Conservation (phyloP, 2,113 vertebrate species). For the Pachypanchax playfairii region DNA sequence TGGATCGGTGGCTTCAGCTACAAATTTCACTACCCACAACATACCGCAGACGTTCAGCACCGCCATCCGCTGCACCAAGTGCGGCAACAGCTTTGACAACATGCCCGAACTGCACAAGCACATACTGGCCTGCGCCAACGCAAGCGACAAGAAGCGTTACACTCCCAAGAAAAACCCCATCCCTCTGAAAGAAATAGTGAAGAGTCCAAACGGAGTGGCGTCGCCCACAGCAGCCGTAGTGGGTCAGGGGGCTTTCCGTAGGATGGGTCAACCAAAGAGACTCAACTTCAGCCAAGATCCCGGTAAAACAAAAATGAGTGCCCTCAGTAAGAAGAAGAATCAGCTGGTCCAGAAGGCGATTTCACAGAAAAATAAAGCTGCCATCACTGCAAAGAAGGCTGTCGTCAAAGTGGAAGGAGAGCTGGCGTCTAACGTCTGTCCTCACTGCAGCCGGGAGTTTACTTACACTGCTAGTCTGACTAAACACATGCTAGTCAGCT, state of each 20-base stretch:
- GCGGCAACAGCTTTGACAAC: conserved; percentile 96
- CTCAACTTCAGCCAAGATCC: conserved; percentile 92
- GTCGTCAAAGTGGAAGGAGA: conserved; percentile 70
- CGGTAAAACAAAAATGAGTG: conserved; percentile 87
- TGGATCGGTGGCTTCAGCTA: conserved; percentile 90
- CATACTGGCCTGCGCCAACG: conserved; percentile 92
- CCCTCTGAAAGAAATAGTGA: conserved; percentile 90
- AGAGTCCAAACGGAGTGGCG: conserved; percentile 85
- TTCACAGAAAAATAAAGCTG: conserved; percentile 88
- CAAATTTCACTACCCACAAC: conserved; percentile 98
- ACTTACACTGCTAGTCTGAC: conserved; percentile 93
- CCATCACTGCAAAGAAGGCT: conserved; percentile 84
- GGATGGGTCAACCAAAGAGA: conserved; percentile 95
- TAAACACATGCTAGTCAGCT: conserved; percentile 91
- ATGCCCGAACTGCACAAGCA: conserved; percentile 98
- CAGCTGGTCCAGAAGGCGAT: conserved; percentile 96
- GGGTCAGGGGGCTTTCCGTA: conserved; percentile 85
- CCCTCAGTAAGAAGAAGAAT: conserved; percentile 93
- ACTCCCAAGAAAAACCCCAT: conserved; percentile 99
- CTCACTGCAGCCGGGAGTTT: conserved; percentile 91
- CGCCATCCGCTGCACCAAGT: conserved; percentile 98
- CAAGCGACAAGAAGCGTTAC: conserved; percentile 96
- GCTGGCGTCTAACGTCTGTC: conserved; percentile 85
- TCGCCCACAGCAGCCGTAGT: conserved; percentile 63
- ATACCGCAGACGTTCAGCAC: conserved; percentile 98